Percentiles rank a stretch among this genome's conserved stretches.
Conservation (phyloP, 1,140 invertebrate species). For the Fopius arisanus region DNA sequence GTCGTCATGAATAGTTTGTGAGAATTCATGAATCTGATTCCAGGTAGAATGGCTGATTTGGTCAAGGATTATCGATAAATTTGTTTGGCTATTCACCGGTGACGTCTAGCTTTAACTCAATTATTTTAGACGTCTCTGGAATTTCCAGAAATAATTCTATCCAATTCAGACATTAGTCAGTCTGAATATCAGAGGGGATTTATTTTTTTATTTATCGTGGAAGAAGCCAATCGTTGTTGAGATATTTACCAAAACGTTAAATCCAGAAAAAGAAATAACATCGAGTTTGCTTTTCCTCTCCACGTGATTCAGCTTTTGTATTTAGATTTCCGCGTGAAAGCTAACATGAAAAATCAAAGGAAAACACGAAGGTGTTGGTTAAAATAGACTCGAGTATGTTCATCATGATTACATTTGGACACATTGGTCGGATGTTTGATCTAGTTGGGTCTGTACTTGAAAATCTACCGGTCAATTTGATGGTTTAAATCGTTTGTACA, state of each 20-base stretch:
- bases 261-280: no score
- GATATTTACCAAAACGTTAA: neutral
- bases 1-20: neutral
- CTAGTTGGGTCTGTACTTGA: neutral
- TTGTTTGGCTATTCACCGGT: neutral
- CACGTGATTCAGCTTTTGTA: neutral
- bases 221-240: neutral
- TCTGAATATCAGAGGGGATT: neutral
- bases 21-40: neutral
- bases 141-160: neutral
- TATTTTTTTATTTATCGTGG: neutral
- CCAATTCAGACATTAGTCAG: neutral
- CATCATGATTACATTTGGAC: neutral
- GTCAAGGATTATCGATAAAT: neutral
- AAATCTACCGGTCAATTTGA: neutral
- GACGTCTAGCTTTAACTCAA: neutral
- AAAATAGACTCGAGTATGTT: conserved; percentile 23
- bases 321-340: neutral
- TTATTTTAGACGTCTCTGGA: neutral
- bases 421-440: neutral
- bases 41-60: neutral
- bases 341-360: conserved; percentile 22
- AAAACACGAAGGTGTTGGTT: conserved; percentile 9
- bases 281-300: no score
- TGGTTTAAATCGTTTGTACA: neutral